Evolutionary conservation across 2,888 invertebrate genomes (phyloP).

Genomic region (Tetragnatha montana): DNA sequence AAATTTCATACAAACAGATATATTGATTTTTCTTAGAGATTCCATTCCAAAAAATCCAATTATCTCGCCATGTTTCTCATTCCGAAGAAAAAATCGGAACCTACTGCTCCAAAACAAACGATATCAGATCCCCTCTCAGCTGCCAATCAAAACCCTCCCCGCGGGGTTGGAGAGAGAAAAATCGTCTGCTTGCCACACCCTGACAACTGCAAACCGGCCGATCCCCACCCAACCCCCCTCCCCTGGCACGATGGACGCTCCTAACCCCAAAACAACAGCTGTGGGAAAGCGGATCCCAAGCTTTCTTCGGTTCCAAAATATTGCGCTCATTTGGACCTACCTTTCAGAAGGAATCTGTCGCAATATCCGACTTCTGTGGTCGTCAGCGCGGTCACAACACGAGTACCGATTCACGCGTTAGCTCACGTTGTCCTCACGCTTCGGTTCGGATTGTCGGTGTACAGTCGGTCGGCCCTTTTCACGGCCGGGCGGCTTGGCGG

Average conservation of each 20-base stretch:
- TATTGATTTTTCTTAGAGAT: too few relatives aligned
- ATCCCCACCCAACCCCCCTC: slow-evolving; percentile 21
- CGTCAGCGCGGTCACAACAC: neutral
- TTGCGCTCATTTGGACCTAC: neutral
- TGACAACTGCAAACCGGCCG: slow-evolving; percentile 35
- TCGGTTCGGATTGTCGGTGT: slow-evolving; percentile 3
- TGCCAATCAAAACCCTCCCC: neutral
- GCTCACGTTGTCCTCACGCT: neutral
- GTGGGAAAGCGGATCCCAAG: neutral
- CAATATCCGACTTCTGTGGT: slow-evolving; percentile 30
- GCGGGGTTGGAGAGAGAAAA: neutral
- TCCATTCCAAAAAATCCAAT: too few relatives aligned
- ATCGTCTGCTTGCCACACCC: slow-evolving; percentile 45
- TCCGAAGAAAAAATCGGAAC: too few relatives aligned
- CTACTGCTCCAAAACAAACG: too few relatives aligned
- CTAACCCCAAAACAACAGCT: slow-evolving; percentile 16
- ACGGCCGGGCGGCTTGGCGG: slow-evolving; percentile 31
- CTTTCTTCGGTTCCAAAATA: neutral
- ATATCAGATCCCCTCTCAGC: too few relatives aligned
- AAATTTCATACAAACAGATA: too few relatives aligned
- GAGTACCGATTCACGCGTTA: neutral
- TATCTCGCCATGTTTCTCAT: too few relatives aligned
- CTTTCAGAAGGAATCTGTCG: slow-evolving; percentile 1
- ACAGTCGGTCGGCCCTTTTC: neutral
- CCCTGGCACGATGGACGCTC: slow-evolving; percentile 5